Conservation (phyloP, 1,140 invertebrate species). For the Nylanderia fulva region DNA sequence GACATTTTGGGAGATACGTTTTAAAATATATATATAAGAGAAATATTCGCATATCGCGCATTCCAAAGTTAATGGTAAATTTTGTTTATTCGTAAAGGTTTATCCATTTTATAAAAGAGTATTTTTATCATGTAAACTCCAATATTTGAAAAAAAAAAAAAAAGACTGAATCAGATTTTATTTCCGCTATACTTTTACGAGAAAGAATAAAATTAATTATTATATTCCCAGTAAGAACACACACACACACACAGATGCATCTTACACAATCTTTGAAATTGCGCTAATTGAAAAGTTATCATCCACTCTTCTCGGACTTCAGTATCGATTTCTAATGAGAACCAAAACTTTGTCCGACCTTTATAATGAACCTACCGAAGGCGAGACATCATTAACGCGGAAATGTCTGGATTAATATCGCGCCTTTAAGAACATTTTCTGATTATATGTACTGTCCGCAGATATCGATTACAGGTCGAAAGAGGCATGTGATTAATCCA, state of each 20-base stretch:
- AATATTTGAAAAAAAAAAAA: not conserved
- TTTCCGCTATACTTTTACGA: not conserved
- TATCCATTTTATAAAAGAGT: not conserved
- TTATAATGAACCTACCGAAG: constrained; percentile 38
- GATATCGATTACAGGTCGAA: constrained; percentile 54
- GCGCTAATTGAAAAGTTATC: not conserved
- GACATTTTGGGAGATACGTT: constrained; percentile 18
- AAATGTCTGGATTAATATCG: constrained; percentile 48
- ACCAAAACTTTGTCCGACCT: not conserved
- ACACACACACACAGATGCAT: no score
- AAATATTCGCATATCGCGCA: not conserved
- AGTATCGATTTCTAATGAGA: not conserved
- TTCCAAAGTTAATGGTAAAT: constrained; percentile 5
- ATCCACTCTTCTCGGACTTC: not conserved
- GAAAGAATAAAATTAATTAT: not conserved
- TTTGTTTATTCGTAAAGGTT: not conserved
- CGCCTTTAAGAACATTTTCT: constrained; percentile 42
- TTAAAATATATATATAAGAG: not conserved
- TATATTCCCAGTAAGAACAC: not conserved
- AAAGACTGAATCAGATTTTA: constrained; percentile 1
- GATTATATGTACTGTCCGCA: not conserved
- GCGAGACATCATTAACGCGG: constrained; percentile 46
- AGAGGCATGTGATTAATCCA: constrained; percentile 38
- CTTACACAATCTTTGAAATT: not conserved
- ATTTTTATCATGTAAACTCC: not conserved